Evolutionary conservation across 2,113 vertebrate species (phyloP).

Genomic region (Otus sunia): DNA sequence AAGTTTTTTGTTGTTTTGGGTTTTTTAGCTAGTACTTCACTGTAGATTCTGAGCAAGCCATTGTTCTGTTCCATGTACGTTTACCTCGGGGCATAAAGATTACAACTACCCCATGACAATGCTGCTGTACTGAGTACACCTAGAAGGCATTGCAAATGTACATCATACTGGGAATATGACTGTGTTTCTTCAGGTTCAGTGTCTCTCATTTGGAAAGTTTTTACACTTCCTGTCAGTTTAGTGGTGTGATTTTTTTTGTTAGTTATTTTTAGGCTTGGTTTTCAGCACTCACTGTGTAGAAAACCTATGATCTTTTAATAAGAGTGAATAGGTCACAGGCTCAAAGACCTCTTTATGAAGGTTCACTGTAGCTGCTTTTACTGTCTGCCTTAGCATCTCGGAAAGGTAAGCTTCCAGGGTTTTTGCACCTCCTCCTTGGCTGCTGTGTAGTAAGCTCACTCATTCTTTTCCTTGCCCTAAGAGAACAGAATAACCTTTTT

Average conservation of each 20-base stretch:
- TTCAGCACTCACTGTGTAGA: background rate
- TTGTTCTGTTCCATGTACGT: background rate
- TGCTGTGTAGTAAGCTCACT: background rate
- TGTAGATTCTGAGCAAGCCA: background rate
- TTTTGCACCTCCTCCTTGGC: background rate
- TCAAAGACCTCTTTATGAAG: background rate
- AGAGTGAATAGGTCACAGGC: background rate
- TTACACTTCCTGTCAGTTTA: slow-evolving; percentile 52
- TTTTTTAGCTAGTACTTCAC: background rate
- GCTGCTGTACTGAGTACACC: background rate
- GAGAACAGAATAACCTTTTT: background rate
- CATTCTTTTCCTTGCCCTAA: background rate
- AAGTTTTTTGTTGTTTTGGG: background rate
- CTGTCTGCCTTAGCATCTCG: background rate
- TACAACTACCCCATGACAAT: background rate
- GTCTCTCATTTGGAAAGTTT: slow-evolving; percentile 25
- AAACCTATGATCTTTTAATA: background rate
- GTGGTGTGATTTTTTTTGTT: background rate
- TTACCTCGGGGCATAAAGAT: background rate
- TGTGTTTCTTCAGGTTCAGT: background rate
- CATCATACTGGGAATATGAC: background rate
- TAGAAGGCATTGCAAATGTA: background rate
- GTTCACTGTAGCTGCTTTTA: background rate
- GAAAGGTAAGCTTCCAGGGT: background rate
- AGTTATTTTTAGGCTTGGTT: slow-evolving; percentile 37